Conservation (phyloP, 1,140 invertebrate species). For the Cardiocondyla obscurior region DNA sequence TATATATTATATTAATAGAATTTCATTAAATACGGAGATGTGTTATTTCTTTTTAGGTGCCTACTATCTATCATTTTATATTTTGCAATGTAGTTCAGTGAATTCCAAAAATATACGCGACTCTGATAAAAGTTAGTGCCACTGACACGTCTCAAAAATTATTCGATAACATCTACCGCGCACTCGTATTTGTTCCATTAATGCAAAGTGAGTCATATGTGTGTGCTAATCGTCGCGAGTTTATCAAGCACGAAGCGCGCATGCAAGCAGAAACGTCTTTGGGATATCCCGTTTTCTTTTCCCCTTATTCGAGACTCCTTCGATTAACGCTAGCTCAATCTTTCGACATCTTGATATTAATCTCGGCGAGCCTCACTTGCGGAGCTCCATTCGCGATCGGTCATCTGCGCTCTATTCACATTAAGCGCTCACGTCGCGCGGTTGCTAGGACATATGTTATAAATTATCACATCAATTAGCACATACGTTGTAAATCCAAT, state of each 20-base stretch:
- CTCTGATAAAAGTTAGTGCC: constrained; percentile 13
- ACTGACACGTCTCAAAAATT: neutral
- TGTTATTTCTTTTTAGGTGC: no score
- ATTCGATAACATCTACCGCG: constrained; percentile 21
- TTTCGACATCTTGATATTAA: neutral
- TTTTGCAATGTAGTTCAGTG: no score
- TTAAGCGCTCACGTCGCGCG: neutral
- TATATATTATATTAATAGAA: no score
- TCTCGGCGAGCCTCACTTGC: neutral
- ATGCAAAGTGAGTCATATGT: neutral
- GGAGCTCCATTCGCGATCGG: neutral
- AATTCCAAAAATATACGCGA: constrained; percentile 10
- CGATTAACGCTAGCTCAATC: neutral
- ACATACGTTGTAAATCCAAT: no score
- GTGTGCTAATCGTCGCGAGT: neutral
- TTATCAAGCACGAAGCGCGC: constrained; percentile 2
- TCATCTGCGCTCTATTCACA: neutral
- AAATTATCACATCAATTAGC: no score
- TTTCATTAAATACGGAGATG: no score
- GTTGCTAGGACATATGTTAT: constrained; percentile 5
- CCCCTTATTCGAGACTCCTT: constrained; percentile 9
- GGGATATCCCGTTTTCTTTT: constrained; percentile 20
- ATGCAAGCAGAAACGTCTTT: constrained; percentile 11
- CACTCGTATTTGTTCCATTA: constrained; percentile 36
- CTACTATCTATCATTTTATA: no score